Conservation (phyloP, 2,113 vertebrate species). For the Carassius carassius region DNA sequence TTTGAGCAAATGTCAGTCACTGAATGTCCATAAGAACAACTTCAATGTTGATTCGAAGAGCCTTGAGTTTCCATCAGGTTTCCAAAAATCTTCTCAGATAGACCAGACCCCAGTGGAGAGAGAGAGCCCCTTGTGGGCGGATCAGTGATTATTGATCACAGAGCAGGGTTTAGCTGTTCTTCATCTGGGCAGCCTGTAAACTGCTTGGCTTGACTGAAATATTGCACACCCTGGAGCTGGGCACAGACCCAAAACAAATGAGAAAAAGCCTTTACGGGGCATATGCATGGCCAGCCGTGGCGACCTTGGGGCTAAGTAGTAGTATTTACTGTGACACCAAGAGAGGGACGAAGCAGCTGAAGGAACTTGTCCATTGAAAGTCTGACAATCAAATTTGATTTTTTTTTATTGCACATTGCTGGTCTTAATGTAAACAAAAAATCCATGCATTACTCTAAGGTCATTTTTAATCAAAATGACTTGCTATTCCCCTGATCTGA, state of each 20-base stretch:
- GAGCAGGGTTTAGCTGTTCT: slow-evolving; percentile 29
- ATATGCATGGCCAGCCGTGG: slow-evolving; percentile 35
- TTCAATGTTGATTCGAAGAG: background rate
- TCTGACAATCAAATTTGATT: background rate
- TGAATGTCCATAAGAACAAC: slow-evolving; percentile 1
- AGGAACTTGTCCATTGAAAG: background rate
- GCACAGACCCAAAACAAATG: slow-evolving; percentile 63
- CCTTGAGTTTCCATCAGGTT: background rate
- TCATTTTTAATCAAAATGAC: background rate
- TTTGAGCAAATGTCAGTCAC: background rate
- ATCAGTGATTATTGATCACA: slow-evolving; percentile 57
- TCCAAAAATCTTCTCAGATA: background rate
- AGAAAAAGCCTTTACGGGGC: slow-evolving; percentile 45
- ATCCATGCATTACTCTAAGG: background rate
- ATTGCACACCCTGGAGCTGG: slow-evolving; percentile 61
- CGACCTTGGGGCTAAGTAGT: slow-evolving; percentile 47
- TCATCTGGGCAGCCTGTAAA: slow-evolving; percentile 55
- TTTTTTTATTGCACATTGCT: background rate
- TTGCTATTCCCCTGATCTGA: background rate
- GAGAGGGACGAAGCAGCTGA: background rate
- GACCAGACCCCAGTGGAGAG: background rate
- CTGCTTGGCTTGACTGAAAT: slow-evolving; percentile 63
- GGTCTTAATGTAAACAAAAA: background rate
- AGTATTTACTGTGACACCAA: slow-evolving; percentile 45
- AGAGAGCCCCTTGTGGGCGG: slow-evolving; percentile 46